phyloP scores from a whole-genome alignment of 2,888 invertebrate genomes.

The Plebejus melissa region DNA sequence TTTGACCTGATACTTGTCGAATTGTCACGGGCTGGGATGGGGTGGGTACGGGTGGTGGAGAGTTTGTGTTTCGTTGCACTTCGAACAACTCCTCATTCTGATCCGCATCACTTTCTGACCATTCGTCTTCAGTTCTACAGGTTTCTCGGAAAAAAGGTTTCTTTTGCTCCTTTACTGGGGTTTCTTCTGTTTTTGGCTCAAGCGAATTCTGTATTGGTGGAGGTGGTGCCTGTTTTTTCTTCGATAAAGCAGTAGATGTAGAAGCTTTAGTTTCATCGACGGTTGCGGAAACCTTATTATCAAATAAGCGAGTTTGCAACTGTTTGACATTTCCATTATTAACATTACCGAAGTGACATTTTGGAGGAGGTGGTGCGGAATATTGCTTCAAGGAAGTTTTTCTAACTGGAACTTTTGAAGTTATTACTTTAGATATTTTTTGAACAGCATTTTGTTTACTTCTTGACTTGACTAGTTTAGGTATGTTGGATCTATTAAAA shows the following conservation, averaged over 20 bases:
- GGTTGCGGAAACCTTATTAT: slow-evolving; percentile 48
- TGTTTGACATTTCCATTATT: slow-evolving; percentile 72
- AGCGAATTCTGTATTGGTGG: slow-evolving; percentile 53
- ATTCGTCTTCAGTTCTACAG: slow-evolving; percentile 82
- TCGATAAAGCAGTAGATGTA: slow-evolving; percentile 51
- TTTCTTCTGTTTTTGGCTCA: slow-evolving; percentile 41
- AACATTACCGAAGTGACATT: slow-evolving; percentile 66
- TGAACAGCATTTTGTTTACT: slow-evolving; percentile 60
- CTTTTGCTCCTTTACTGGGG: slow-evolving; percentile 50
- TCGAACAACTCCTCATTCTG: slow-evolving; percentile 42
- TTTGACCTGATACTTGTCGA: slow-evolving; percentile 68
- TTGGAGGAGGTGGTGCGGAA: slow-evolving; percentile 69
- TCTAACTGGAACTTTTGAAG: slow-evolving; percentile 67
- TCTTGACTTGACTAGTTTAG: slow-evolving; percentile 59
- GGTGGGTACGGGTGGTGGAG: slow-evolving; percentile 43
- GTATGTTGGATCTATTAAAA: slow-evolving; percentile 61
- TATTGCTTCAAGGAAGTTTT: slow-evolving; percentile 62
- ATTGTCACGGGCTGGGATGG: slow-evolving; percentile 66
- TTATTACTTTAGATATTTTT: slow-evolving; percentile 53
- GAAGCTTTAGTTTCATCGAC: slow-evolving; percentile 49
- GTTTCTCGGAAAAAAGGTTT: slow-evolving; percentile 80
- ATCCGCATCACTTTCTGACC: slow-evolving; percentile 73
- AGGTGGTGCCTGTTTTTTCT: slow-evolving; percentile 63
- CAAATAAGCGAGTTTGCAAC: slow-evolving; percentile 67
- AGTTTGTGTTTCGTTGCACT: slow-evolving; percentile 47